Base-by-base conservation (phyloP, 2,888 invertebrate species). In the Rugalucina vietnamica region DNA sequence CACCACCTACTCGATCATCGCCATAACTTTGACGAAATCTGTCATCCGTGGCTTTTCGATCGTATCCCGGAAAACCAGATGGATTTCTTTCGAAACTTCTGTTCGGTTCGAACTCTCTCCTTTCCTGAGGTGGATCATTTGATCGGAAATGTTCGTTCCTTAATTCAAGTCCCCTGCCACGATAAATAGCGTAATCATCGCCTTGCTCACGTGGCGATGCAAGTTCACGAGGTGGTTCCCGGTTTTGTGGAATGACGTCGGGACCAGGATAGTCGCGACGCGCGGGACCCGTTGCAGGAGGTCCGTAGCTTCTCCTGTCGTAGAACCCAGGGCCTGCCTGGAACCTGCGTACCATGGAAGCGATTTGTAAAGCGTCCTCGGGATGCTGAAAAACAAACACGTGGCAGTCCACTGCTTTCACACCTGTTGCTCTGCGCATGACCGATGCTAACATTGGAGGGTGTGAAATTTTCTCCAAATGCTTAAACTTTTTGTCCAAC, bases 331-430 rank as follows among this genome's bases (percentile, higher is more conserved):
- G 84, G 72, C 83, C 86, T 21, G 84, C 84, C 71, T 86, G 83
- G 60, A 86, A 87, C 37, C 89, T 84, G 32, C 79, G 81, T n/a
- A 81, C 74, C 69, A 87, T 81, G 32, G 84, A 77, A 10, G 87
- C 85, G 21, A 93, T 88, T 72, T 86, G 81, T 21, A 91, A 76
- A 43, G 91, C 92, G 79, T 91, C 90, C 18, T 89, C 88, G 24
- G 84, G 83, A 12, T 84, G 88, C 49, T 91, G 91, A 85, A 91
- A 98, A 93, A 99, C 98, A 95, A 99, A 99, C 88, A 99, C 98
- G 96, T 99, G 99, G 96, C 99, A 99, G 96, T 99, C 99, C 87
- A 99, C 96, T 80, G 99, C 99, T 95, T 99, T 99, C 91, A 99
- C 99, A 77, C 99, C 99, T 74, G 98, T 97, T 71, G 99, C 99